Evolutionary conservation across 2,888 invertebrate genomes (phyloP), one percentile per base, ranked within the genome.

Genomic region (Ischnus inquisitorius): DNA sequence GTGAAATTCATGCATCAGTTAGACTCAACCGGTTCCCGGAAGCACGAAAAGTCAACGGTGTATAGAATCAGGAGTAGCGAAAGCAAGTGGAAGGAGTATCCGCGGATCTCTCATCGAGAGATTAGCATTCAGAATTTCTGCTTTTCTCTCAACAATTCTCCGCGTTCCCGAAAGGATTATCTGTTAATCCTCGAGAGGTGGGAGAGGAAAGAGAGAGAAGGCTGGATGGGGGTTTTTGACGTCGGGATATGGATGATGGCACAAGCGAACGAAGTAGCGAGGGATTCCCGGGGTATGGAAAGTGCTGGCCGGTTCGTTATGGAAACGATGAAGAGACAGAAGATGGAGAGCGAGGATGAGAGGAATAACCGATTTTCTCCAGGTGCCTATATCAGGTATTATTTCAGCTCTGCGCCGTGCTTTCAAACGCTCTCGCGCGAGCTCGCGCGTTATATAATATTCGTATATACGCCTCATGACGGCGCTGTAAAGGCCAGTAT

Each of bases 101-200:
- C 90, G 88, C 89, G 90, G 88, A 91, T 92, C 90, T 92, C 90
- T 90, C 93, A 93, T 93, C 92, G 92, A 90, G 92, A 92, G 93
- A 93, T 93, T 93, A 93, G 93, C 91, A 92, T 92, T 92, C 92
- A 92, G 92, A 91, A 91, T 92, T 93, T 92, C 91, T 89, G 92
- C 92, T 92, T 92, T 93, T 92, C 92, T 92, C 92, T 91, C 92
- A 91, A 91, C 92, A 91, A 91, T 92, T 88, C 85, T 91, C 89
- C 91, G 90, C 92, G 91, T 92, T 92, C 90, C 90, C 90, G 88
- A 90, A 89, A 90, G 91, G 92, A 92, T 93, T 92, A 93, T 92
- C 91, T 90, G 92, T 91, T 93, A 93, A 93, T 92, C 92, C 91
- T 89, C 87, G 88, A 88, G 87, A 87, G 88, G 87, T 90, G 87